Conservation (phyloP, 2,113 vertebrate species). For the Petrocephalus microphthalmus region DNA sequence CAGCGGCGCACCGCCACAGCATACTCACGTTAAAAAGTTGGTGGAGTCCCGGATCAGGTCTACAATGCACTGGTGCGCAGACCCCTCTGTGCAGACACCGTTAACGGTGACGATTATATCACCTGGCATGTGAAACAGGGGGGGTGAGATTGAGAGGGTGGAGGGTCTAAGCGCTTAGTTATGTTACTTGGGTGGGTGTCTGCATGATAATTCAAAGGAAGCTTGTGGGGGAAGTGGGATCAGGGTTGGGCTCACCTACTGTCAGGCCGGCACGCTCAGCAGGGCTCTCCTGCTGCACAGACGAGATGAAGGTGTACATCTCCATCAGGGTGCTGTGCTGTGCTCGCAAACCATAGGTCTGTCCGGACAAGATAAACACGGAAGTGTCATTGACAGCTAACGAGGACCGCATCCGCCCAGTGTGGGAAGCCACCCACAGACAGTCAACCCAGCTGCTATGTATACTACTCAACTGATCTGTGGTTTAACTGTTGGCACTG, state of each 20-base stretch:
- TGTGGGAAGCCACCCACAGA: not conserved
- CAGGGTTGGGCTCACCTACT: slow-evolving; percentile 47
- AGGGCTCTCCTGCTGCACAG: slow-evolving; percentile 61
- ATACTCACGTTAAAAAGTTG: slow-evolving; percentile 63
- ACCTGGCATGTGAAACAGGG: slow-evolving; percentile 47
- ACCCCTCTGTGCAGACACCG: slow-evolving; percentile 52
- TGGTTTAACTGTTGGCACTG: not conserved
- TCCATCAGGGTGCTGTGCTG: slow-evolving; percentile 43
- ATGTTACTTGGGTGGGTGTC: not conserved
- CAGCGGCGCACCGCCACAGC: too few relatives aligned
- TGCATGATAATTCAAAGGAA: not conserved
- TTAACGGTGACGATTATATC: slow-evolving; percentile 69
- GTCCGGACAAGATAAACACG: slow-evolving; percentile 13
- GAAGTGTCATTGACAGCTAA: not conserved
- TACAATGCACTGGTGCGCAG: slow-evolving; percentile 67
- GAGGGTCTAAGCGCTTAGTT: not conserved
- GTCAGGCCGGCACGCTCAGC: slow-evolving; percentile 64
- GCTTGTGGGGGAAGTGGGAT: slow-evolving; percentile 9
- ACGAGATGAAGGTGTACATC: slow-evolving; percentile 58
- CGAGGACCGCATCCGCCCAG: not conserved
- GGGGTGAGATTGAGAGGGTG: not conserved
- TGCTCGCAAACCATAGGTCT: slow-evolving; percentile 57
- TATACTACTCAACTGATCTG: not conserved
- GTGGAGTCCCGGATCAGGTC: slow-evolving; percentile 65
- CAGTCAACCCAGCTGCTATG: not conserved